phyloP scores from a whole-genome alignment of 2,888 invertebrate species.

The Dolichopus griseipennis region DNA sequence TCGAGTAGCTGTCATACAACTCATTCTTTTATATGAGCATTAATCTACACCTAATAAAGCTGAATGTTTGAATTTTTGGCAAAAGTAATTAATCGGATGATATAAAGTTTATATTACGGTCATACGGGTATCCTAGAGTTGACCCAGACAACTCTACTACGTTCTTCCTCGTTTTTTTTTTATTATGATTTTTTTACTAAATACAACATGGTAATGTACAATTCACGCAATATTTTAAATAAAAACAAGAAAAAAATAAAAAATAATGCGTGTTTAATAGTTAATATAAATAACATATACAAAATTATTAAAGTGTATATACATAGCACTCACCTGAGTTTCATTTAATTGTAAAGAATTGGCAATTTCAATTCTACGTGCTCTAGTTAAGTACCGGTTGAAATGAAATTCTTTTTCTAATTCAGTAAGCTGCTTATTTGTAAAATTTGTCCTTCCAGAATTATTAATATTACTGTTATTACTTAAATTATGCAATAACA shows the following conservation, averaged over 20 bases:
- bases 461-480: constrained; percentile 54
- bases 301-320: neutral
- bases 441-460: constrained; percentile 96
- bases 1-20: too few species aligned
- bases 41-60: too few species aligned
- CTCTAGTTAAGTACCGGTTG: constrained; percentile 96
- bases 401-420: constrained; percentile 99
- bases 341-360: constrained; percentile 92
- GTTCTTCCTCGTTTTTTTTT: too few species aligned
- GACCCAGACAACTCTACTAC: too few species aligned
- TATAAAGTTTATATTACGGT: too few species aligned
- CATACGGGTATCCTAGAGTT: too few species aligned
- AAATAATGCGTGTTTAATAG: neutral
- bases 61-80: too few species aligned
- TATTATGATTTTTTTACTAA: neutral
- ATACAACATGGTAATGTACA: neutral
- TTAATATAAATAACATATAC: constrained; percentile 2
- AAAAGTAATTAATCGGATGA: too few species aligned
- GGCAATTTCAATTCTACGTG: constrained; percentile 95
- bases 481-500: constrained; percentile 28
- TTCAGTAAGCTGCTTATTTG: constrained; percentile 98
- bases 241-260: neutral
- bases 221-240: neutral
- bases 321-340: constrained; percentile 59
- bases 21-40: too few species aligned